Evolutionary conservation across 2,888 invertebrate genomes (phyloP), one percentile per base, ranked within the genome.

Genomic region (Gastrophysa polygoni): DNA sequence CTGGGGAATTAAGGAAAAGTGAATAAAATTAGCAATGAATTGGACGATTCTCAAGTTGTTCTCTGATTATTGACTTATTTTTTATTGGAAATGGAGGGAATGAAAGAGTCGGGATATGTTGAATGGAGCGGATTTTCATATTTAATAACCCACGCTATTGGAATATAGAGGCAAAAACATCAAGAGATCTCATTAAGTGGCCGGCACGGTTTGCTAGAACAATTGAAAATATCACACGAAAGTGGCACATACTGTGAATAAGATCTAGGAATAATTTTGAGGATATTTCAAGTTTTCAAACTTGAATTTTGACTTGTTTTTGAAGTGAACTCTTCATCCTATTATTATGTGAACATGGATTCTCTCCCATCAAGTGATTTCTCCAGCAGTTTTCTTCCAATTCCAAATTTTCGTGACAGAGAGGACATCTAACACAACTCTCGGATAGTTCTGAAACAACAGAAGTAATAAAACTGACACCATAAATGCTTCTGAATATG

Each of bases 301-400:
- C 57, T 65, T 76, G 73, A 60, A 81, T 81, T 70, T 75, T 81
- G 34, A 82, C 82, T 70, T 81, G 81, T 68, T 82, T 82, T 16
- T 69, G 71, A 18, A 67, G 66, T 44, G 63, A 63, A 48, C 61
- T 63, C 74, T 77, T 81, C 34, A 77, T 69, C 62, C 82, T 73
- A n/a, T 74, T 70, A 68, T 81, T 80, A 68, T 79, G 81, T 32
- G 64, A 49, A 67, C 82, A 82, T 3, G 79, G 74, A 55, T 82
- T 82, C 67, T 88, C 87, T 1, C 85, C 85, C 87, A 89, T 89
- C 28, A 93, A 85, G 77, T 93, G 93, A 51, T 89, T 84, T 77
- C 90, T 89, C 95, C 95, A 96, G 16, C 91, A 91, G 55, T 91
- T 87, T 75, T 94, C 91, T 14, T 89, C 87, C 5, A 88, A 85